Conservation (phyloP, 1,140 invertebrate genomes). For the Schlechtendalia chinensis region DNA sequence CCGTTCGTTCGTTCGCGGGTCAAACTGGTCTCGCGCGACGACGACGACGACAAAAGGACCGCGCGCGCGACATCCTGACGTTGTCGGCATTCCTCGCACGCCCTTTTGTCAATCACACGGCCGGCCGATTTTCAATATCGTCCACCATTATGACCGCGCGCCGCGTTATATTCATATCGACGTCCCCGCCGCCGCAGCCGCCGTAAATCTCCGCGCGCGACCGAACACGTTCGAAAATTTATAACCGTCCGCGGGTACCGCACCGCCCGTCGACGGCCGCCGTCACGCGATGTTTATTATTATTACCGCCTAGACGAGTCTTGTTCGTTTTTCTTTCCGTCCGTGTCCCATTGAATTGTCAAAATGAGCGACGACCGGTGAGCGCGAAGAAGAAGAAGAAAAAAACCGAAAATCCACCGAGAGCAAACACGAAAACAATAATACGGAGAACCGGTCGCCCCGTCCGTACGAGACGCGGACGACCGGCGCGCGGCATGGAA, state of each 20-base stretch:
- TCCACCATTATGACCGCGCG: too few species aligned
- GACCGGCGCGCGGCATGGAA: neutral
- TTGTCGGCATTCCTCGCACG: slow-evolving; percentile 13
- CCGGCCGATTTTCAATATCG: neutral
- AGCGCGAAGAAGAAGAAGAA: neutral
- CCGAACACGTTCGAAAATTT: neutral
- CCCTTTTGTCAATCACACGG: slow-evolving; percentile 38
- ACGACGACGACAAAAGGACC: slow-evolving; percentile 35
- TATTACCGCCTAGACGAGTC: slow-evolving; percentile 23
- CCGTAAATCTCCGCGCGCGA: neutral
- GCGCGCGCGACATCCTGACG: slow-evolving; percentile 8
- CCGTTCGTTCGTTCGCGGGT: too few species aligned
- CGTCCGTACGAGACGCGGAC: too few species aligned
- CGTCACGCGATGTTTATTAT: neutral
- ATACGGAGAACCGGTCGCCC: too few species aligned
- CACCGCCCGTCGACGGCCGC: neutral
- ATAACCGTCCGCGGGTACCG: neutral
- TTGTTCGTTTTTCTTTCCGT: too few species aligned
- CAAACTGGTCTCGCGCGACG: too few species aligned
- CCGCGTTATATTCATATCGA: too few species aligned
- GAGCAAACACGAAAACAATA: too few species aligned
- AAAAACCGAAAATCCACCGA: neutral
- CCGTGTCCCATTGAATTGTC: slow-evolving; percentile 39
- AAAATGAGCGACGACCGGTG: slow-evolving; percentile 6
- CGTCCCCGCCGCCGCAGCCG: too few species aligned